A percentile compares a stretch with the other conserved stretches of the same genome.
Evolutionary conservation across 2,888 invertebrate species (phyloP).

Genomic region (Petrolisthes manimaculis): DNA sequence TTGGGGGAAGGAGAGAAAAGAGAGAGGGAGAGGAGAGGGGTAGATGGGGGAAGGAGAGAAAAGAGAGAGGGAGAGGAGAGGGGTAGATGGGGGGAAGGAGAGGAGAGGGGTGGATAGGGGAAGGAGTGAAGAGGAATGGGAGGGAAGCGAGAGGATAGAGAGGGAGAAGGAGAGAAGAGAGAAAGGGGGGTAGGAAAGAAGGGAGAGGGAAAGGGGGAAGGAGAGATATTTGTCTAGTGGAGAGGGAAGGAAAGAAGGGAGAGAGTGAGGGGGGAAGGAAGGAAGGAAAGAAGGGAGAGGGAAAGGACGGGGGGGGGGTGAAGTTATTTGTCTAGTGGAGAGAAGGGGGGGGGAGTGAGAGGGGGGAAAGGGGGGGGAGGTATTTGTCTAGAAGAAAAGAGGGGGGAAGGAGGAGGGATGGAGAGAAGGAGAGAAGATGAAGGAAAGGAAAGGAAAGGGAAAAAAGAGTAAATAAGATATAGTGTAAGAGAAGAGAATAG

Average conservation of each 20-base stretch:
- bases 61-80: not conserved
- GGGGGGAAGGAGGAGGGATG: not conserved
- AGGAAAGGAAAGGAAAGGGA: not conserved
- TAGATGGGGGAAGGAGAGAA: not conserved
- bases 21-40: not conserved
- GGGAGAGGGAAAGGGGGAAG: slow-evolving; percentile 22
- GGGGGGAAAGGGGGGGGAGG: not conserved
- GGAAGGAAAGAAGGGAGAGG: not conserved
- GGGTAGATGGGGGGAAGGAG: not conserved
- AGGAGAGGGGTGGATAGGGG: not conserved
- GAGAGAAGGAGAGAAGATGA: not conserved
- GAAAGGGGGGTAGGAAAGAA: not conserved
- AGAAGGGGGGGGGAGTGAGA: not conserved
- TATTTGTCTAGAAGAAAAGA: not conserved
- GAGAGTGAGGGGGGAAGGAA: not conserved
- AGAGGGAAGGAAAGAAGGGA: not conserved
- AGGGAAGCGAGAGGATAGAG: not conserved
- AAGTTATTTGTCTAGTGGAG: not conserved
- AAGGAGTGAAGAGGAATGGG: not conserved
- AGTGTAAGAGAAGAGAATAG: not conserved
- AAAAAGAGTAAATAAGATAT: not conserved
- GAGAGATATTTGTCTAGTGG: not conserved
- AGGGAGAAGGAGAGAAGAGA: not conserved
- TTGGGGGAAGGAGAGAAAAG: not conserved
- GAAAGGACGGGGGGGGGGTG: not conserved